Evolutionary conservation across 2,888 invertebrate genomes (phyloP).

Genomic region (Eremobia ochroleuca): DNA sequence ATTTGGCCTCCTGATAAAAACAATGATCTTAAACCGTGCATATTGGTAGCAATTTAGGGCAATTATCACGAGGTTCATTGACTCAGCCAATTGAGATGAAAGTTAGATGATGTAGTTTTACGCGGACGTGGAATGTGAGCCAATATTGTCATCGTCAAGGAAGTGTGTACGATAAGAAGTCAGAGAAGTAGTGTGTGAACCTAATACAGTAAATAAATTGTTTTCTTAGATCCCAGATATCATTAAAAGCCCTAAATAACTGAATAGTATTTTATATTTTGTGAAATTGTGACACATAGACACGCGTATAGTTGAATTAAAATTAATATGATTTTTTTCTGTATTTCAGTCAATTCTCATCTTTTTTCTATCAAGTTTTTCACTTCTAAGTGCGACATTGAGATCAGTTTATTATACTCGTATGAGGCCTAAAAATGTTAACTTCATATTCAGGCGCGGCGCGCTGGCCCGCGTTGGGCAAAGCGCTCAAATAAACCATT

Average conservation of each 20-base stretch:
- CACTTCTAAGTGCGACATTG: neutral
- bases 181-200: too few species aligned
- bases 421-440: neutral
- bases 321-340: neutral
- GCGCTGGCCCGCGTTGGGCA: neutral
- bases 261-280: neutral
- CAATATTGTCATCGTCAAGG: neutral
- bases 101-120: slow-evolving; percentile 21
- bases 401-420: neutral
- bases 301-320: neutral
- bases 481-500: slow-evolving; percentile 10
- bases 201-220: too few species aligned
- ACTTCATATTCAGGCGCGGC: neutral
- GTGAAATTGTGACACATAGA: too few species aligned
- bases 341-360: too few species aligned
- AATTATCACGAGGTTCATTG: slow-evolving; percentile 43
- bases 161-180: neutral
- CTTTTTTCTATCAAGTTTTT: neutral
- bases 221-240: neutral
- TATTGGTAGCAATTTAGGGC: slow-evolving; percentile 40
- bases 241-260: neutral
- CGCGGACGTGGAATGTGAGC: slow-evolving; percentile 2
- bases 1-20: slow-evolving; percentile 37
- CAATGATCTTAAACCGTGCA: slow-evolving; percentile 32
- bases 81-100: slow-evolving; percentile 44